These are phyloP conservation scores for Embidobia sp. DNA, from an alignment of 2,888 invertebrate genomes.

Conservation along the genomic window DNA sequence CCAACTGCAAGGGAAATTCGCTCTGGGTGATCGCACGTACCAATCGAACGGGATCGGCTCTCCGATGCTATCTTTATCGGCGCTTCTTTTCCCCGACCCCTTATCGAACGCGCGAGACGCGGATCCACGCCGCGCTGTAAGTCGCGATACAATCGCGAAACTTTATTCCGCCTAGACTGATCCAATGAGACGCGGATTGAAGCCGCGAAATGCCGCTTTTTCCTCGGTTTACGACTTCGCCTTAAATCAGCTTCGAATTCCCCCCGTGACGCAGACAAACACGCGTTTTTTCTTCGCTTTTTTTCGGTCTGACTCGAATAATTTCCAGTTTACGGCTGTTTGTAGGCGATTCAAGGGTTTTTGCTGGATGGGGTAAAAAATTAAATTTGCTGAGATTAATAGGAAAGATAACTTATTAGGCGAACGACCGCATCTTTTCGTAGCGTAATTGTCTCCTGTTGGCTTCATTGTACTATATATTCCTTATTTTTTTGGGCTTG, in stretches of 20 bases:
- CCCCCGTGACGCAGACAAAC: conserved; percentile 5
- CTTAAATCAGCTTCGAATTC: too few species aligned
- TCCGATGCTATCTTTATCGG: conserved; percentile 72
- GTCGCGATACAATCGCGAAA: conserved; percentile 50
- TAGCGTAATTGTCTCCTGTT: too few species aligned
- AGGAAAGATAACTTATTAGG: too few species aligned
- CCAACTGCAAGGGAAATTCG: conserved; percentile 17
- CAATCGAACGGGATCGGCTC: conserved; percentile 69
- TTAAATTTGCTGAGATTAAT: too few species aligned
- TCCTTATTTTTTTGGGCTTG: too few species aligned
- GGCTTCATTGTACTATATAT: too few species aligned
- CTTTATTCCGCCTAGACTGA: conserved; percentile 47
- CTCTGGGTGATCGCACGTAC: conserved; percentile 60
- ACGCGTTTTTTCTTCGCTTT: neutral
- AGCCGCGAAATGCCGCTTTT: conserved; percentile 25
- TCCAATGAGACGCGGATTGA: conserved; percentile 38
- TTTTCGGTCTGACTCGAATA: too few species aligned
- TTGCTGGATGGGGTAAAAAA: too few species aligned
- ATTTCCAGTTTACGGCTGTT: too few species aligned
- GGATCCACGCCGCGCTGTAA: conserved; percentile 66
- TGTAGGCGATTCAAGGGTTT: too few species aligned
- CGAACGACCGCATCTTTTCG: too few species aligned
- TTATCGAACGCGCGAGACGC: conserved; percentile 53
- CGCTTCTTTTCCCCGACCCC: too few species aligned
- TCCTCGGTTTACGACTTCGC: conserved; percentile 20